Evolutionary conservation across 2,888 invertebrate species (phyloP), one percentile per base, ranked within the genome.

Genomic region (Tenthredo mesomela): DNA sequence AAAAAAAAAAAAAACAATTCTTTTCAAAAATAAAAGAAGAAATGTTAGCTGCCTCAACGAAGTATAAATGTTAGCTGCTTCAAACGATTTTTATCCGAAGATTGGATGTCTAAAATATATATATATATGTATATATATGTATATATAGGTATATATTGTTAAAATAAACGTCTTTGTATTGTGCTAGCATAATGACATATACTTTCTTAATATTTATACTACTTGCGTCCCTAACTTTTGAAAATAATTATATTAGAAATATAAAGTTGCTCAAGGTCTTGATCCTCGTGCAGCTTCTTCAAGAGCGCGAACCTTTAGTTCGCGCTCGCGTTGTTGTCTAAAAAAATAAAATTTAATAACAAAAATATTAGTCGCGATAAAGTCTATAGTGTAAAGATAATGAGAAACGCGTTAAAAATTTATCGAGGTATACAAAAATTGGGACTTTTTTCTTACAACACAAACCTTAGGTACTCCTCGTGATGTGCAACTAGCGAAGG

Each of bases 251-350:
- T 67, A 87, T 87, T 87, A 89, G 87, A 86, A 88, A 89, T 88
- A 88, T 85, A 89, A 87, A 89, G 88, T 88, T 89, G 85, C 87
- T 93, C 94, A 95, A 90, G 94, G 94, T 91, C 95, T 94, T 88
- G 95, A 95, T 91, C 96, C 97, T 91, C 97, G 95, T 88, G 97
- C 97, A 88, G 97, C 97, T 94, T 97, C 97, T 94, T 97, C 97
- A 90, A 97, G 94, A 88, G 97, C 97, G 91, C 97, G 95, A 91
- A 97, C 97, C 94, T 97, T 97, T 91, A 97, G 95, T 94, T 97
- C 97, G 88, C 97, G 95, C 91, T 97, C 97, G 89, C 97, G 96
- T 94, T 97, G 97, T 95, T 97, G 97, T 89, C 96, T 96, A 75
- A 75, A 43, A 73, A 47, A 37, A 43, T n/a, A 9, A 43, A 2